Evolutionary conservation across 2,113 vertebrate species (phyloP), one percentile per base, ranked within the genome.

Genomic region (Falco punctatus): DNA sequence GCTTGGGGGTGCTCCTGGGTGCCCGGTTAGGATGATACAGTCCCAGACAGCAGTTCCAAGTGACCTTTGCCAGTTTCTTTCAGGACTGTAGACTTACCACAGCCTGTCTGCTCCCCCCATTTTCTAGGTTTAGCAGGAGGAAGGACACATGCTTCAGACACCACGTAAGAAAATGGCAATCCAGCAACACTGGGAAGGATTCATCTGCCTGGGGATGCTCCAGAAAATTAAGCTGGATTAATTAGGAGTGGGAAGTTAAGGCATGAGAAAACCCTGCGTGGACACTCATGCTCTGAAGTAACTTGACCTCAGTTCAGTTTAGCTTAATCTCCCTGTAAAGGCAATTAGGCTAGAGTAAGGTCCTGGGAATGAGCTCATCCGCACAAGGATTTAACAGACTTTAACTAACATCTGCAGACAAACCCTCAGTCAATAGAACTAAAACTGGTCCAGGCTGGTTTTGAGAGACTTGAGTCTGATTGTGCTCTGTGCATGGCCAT

Each of bases 141-240:
- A 84, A 22, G 21, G 27, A 54, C 23, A 80, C 0, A 0, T 58
- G 27, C 35, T 67, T 62, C 42, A 75, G 72, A 61, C 3, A 64
- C 42, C 5, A 4, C 4, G 1, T 20, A 75, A 79, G 73, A 81
- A 84, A 93, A 67, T 23, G 13, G 58, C 8, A 64, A 65, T 58
- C 55, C 55, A 89, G 30, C 58, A 86, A 66, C 33, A 78, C 42
- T 4, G 21, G 26, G 27, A 94, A 86, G 40, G 55, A 13, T 32
- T 79, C 10, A 1, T 51, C 38, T 64, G 49, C 48, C 57, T 52
- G 32, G 48, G 74, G 48, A 86, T 1, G 1, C 74, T 79, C 52
- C 24, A 55, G 79, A 93, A 97, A 94, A 91, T 92, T 89, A 88
- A 57, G 22, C 48, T 88, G 79, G 79, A 75, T 93, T 90, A 94